Evolutionary conservation across 2,113 vertebrate species (phyloP), one percentile per base, ranked within the genome.

Genomic region (Sapayoa aenigma): DNA sequence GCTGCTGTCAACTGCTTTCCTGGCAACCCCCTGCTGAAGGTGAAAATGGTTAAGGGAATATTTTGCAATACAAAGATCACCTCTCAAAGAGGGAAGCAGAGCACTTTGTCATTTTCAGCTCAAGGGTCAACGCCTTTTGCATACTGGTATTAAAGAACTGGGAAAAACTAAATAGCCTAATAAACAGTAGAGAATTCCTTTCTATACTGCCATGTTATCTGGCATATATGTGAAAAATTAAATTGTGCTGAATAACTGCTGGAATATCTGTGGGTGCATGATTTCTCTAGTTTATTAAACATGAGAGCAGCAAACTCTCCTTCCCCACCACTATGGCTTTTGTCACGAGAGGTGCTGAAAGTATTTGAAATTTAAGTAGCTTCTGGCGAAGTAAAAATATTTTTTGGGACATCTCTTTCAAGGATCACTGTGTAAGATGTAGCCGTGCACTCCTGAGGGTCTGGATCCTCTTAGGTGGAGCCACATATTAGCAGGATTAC

Each of bases 1-100:
- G 97, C 98, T 78, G 98, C 97, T 46, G 96, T 97, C 91, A 98
- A 68, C 66, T 96, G 98, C 56, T 96, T 98, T 50, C 95, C 97
- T 82, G 97, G 94, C 12, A 95, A 96, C n/a, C 97, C 98, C 91
- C 98, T 90, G 74, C 97, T 97, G 81, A 90, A 97, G 65, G 98
- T 97, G 50, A 96, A 96, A 95, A 96, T 74, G 12, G 93, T 94
- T 79, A 94, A 95, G 30, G 97, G 97, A 94, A 84, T 94, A 96
- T 94, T 98, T 98, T 1, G 53, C 95, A 63, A 97, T 67, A 33
- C 80, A 89, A 33, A 97, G 96, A 85, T 97, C 96, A 66, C 94
- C 90, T 98, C 73, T 89, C 89, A 92, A 89, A 91, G 69, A 44
- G 37, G 56, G 94, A 92, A 39, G n/a, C 73, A 91, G 84, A 68